phyloP scores from a whole-genome alignment of 37 sponge, comb jelly and placozoan genomes.

The Diacarnus erythraeanus region DNA sequence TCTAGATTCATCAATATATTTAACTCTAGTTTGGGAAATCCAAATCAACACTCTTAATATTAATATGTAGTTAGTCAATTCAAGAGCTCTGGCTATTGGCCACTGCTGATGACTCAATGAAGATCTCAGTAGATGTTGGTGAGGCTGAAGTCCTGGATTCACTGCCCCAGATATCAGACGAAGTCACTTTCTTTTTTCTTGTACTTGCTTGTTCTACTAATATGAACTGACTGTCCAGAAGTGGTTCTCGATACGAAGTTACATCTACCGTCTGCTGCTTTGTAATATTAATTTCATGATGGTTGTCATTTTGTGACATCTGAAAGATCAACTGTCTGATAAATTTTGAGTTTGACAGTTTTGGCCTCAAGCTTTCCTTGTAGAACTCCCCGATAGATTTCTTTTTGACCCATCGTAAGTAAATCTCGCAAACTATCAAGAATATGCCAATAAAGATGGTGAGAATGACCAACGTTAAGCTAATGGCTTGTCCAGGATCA shows the following conservation, averaged over 20 bases:
- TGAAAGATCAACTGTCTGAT: background rate
- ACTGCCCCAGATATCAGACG: no score
- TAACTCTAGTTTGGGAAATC: no score
- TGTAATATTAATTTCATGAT: background rate
- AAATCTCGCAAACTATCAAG: constrained; percentile 7
- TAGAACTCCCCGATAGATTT: background rate
- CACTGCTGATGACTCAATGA: no score
- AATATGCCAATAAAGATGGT: constrained; percentile 2
- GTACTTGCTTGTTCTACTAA: no score
- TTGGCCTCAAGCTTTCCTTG: constrained; percentile 1
- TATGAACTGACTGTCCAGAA: constrained; percentile 12
- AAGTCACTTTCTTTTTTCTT: no score
- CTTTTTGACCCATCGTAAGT: background rate
- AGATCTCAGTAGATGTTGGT: no score
- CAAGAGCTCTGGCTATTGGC: no score
- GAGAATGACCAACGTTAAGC: constrained; percentile 4
- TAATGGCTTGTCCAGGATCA: constrained; percentile 10
- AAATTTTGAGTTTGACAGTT: background rate
- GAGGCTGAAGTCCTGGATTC: no score
- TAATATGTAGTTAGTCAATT: no score
- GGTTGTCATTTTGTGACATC: no score
- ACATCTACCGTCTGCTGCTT: constrained; percentile 5
- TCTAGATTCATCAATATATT: no score
- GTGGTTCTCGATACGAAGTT: constrained; percentile 20
- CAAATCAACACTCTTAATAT: no score